A percentile compares a stretch with the other conserved stretches of the same genome.
Evolutionary conservation across 2,888 invertebrate species (phyloP).

Genomic region (Ormyrus pomaceus): DNA sequence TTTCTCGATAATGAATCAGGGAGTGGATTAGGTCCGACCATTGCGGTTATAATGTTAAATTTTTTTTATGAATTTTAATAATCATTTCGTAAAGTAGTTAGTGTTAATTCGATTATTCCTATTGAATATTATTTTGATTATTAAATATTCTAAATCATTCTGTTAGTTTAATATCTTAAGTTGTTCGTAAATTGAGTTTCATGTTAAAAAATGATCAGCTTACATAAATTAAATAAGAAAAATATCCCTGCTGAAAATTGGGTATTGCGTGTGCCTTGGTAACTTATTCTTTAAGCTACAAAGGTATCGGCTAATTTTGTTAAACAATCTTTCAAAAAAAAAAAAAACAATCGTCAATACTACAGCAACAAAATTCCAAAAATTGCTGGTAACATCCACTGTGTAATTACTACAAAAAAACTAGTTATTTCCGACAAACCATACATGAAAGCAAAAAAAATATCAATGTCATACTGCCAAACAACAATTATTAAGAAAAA

Average conservation of each 20-base stretch:
- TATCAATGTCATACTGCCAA: constrained; percentile 73
- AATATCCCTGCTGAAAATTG: constrained; percentile 23
- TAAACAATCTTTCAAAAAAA: constrained; percentile 15
- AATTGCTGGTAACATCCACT: constrained; percentile 37
- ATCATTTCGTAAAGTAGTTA: too few relatives aligned
- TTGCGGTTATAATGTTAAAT: too few relatives aligned
- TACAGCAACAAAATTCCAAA: constrained; percentile 41
- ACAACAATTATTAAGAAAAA: constrained; percentile 66
- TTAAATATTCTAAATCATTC: background rate
- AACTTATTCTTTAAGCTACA: constrained; percentile 42
- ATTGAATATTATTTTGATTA: background rate
- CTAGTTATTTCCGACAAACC: constrained; percentile 3
- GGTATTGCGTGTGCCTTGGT: constrained; percentile 44
- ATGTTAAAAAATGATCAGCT: background rate
- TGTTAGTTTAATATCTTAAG: too few relatives aligned
- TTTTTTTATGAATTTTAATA: too few relatives aligned
- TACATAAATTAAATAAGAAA: constrained; percentile 13
- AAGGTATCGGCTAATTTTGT: constrained; percentile 31
- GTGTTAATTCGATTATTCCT: too few relatives aligned
- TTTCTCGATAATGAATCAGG: constrained; percentile 23
- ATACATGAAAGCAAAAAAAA: constrained; percentile 25
- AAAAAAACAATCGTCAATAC: constrained; percentile 29
- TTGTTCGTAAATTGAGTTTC: too few relatives aligned
- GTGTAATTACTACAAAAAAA: constrained; percentile 4
- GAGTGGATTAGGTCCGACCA: background rate